Evolutionary conservation across 2,888 invertebrate genomes (phyloP), one percentile per base, ranked within the genome.

Genomic region (Philopedon plagiatum): DNA sequence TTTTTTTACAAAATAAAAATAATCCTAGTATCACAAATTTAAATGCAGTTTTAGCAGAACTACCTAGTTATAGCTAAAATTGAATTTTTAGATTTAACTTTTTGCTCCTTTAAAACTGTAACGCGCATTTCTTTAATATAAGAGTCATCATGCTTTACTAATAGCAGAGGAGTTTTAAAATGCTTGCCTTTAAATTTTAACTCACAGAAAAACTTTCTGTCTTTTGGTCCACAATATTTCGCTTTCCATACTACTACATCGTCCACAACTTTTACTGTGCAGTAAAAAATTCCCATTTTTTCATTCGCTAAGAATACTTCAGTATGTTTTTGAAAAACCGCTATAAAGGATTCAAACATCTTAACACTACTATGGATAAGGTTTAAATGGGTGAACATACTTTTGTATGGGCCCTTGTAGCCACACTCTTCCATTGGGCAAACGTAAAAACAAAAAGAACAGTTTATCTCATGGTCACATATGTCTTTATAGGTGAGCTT

Each of bases 1-100:
- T n/a, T n/a, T n/a, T n/a, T n/a, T n/a, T n/a, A n/a, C n/a, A n/a
- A n/a, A n/a, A n/a, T n/a, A n/a, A n/a, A n/a, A n/a, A 34, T 34
- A 11, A 8, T 11, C 2, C 29, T 51, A 29, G 21, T 29, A 29
- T 26, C 51, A 51, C 51, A 51, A 29, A 51, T 15, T 15, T 39
- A 39, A 4, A 15, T 15, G 2, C 8, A 2, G n/a, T 39, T 21
- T 8, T 19, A 32, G 13, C 23, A 23, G 8, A 57, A 37, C 9
- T 54, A 71, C 8, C 70, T 9, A 5, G 63, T 71, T 21, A 82
- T 79, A 9, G 78, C 78, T 18, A 82, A 54, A 13, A 80, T 76
- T 3, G 81, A 81, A 73, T 82, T 76, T 73, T 81, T 81, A 7
- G 79, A 76, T 68, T 82, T 82, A 2, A 80, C 66, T 68, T 80